These are phyloP conservation scores for Coleophora deauratella DNA, from an alignment of 2,888 invertebrate species.

Conservation along the genomic window DNA sequence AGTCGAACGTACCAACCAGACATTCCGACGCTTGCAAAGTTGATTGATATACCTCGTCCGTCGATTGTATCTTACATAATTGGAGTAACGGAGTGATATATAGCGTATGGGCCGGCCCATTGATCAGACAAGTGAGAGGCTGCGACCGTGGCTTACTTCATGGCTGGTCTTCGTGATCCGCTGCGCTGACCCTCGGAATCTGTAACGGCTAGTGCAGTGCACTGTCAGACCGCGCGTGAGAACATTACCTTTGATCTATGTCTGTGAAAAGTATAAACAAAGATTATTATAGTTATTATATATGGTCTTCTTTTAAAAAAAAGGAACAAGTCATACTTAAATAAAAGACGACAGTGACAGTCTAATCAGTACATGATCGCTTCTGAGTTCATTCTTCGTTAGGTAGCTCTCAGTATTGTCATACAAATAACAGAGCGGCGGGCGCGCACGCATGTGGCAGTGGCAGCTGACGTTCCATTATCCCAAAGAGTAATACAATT, in stretches of 20 bases:
- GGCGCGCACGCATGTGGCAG: constrained; percentile 24
- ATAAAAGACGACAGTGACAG: no score
- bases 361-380: no score
- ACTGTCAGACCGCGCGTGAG: no score
- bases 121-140: constrained; percentile 49
- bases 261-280: no score
- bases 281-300: no score
- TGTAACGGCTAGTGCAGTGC: no score
- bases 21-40: background rate
- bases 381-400: no score
- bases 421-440: constrained; percentile 38
- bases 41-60: constrained; percentile 8
- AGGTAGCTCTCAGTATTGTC: constrained; percentile 37
- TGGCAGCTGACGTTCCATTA: constrained; percentile 12
- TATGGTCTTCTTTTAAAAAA: no score
- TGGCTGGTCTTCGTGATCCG: constrained; percentile 22
- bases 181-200: constrained; percentile 43
- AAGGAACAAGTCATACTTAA: no score
- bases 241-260: background rate
- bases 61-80: constrained; percentile 13
- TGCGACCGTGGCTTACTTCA: constrained; percentile 51
- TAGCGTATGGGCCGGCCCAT: constrained; percentile 4
- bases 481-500: constrained; percentile 12
- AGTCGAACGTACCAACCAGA: background rate
- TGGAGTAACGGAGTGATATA: constrained; percentile 7